Evolutionary conservation across 2,797 vertebrate genomes (phyloP).

Genomic region (Calcarius lapponicus): DNA sequence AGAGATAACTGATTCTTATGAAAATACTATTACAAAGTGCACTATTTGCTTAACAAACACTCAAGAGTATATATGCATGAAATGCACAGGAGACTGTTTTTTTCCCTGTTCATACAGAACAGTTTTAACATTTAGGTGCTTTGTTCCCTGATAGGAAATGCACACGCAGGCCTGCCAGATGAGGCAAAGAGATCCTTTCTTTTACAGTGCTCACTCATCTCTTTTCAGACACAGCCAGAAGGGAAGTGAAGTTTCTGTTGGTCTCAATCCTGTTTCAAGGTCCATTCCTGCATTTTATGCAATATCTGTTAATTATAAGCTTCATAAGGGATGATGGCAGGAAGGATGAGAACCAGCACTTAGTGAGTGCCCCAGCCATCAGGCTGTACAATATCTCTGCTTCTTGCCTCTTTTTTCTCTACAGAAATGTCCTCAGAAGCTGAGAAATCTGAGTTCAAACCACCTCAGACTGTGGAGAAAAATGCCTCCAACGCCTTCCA

Average conservation of each 20-base stretch:
- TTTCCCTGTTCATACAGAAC: background rate
- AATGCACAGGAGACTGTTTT: background rate
- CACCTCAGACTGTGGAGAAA: background rate
- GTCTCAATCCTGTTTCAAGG: conserved; percentile 19
- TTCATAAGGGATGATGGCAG: background rate
- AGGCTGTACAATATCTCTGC: background rate
- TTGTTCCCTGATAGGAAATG: background rate
- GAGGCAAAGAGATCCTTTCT: conserved; percentile 12
- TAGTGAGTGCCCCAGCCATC: background rate
- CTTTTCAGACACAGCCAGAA: conserved; percentile 4
- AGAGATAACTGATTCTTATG: background rate
- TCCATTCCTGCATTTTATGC: background rate
- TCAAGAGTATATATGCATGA: background rate
- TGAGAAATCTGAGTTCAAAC: background rate
- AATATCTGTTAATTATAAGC: background rate
- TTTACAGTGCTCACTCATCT: background rate
- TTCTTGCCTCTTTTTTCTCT: background rate
- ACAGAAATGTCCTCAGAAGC: background rate
- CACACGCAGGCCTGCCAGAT: background rate
- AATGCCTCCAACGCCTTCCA: background rate
- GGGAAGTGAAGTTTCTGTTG: background rate
- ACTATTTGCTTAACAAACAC: background rate
- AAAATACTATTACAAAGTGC: conserved; percentile 4
- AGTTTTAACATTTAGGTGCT: background rate
- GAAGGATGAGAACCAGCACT: background rate